Conservation (phyloP, 2,797 vertebrate genomes). For the Xenentodon cancila region DNA sequence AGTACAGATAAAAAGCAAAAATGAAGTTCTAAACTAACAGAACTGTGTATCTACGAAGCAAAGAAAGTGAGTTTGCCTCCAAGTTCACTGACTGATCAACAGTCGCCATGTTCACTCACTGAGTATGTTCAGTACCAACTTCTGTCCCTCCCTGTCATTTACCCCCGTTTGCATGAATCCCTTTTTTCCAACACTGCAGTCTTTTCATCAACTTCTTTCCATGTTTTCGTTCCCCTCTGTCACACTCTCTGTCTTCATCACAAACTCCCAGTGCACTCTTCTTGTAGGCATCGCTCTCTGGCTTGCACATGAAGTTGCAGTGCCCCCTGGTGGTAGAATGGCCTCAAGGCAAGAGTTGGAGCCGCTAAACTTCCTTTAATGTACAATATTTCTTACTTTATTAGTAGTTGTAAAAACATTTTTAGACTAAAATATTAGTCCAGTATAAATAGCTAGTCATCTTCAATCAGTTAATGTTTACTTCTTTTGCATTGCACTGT, state of each 20-base stretch:
- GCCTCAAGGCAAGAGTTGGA: constrained; percentile 12
- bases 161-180: constrained; percentile 7
- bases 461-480: too few species aligned
- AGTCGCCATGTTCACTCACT: neutral
- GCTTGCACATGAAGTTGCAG: constrained; percentile 66
- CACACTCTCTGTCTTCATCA: constrained; percentile 49
- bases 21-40: neutral
- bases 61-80: constrained; percentile 1
- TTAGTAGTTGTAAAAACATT: neutral
- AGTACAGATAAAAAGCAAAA: constrained; percentile 4
- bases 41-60: neutral
- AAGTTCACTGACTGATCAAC: constrained; percentile 2
- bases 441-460: too few species aligned
- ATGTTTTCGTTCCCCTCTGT: constrained; percentile 19
- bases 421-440: neutral
- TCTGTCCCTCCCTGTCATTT: neutral
- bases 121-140: constrained; percentile 3
- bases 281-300: neutral
- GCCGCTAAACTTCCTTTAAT: neutral
- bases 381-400: neutral
- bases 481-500: too few species aligned
- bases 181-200: constrained; percentile 21
- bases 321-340: constrained; percentile 67
- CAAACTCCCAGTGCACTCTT: constrained; percentile 34
- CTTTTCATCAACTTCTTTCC: constrained; percentile 14